Percentiles rank a stretch among this genome's conserved stretches.
phyloP scores from a whole-genome alignment of 2,888 invertebrate species.

The Chalcosyrphus nemorum region DNA sequence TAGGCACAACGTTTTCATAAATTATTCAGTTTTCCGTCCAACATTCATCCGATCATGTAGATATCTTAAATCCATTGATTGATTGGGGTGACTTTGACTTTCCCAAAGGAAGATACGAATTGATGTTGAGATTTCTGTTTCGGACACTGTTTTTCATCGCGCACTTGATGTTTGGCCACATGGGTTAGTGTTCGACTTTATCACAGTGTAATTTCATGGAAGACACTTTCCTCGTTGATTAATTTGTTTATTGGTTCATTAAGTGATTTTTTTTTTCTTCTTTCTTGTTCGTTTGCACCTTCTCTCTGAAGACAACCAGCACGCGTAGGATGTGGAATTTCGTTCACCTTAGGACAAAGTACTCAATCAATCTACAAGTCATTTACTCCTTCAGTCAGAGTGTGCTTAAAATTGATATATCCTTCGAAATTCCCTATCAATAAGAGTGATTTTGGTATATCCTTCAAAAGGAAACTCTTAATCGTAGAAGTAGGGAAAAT shows the following conservation, averaged over 20 bases:
- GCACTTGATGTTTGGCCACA: slow-evolving; percentile 23
- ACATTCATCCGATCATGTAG: slow-evolving; percentile 51
- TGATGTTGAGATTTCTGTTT: slow-evolving; percentile 44
- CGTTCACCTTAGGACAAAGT: no score
- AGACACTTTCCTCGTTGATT: slow-evolving; percentile 27
- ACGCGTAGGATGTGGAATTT: no score
- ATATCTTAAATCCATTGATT: slow-evolving; percentile 63
- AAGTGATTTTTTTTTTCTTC: no score
- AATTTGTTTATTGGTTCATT: slow-evolving; percentile 39
- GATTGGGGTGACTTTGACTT: slow-evolving; percentile 43
- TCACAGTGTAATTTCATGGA: background rate
- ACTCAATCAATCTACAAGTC: background rate
- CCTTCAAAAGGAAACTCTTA: background rate
- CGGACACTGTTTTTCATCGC: slow-evolving; percentile 19
- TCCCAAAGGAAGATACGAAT: slow-evolving; percentile 25
- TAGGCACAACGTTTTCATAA: slow-evolving; percentile 49
- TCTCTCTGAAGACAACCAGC: no score
- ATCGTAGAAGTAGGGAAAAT: background rate
- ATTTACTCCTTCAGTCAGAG: background rate
- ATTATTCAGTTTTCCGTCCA: slow-evolving; percentile 58
- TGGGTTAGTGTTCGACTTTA: background rate
- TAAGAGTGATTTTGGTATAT: no score
- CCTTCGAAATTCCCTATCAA: no score
- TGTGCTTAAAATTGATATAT: no score
- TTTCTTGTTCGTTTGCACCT: no score